Percentiles rank a stretch among this genome's conserved stretches.
Conservation (phyloP, 1,140 invertebrate species). For the Hycleus phaleratus region DNA sequence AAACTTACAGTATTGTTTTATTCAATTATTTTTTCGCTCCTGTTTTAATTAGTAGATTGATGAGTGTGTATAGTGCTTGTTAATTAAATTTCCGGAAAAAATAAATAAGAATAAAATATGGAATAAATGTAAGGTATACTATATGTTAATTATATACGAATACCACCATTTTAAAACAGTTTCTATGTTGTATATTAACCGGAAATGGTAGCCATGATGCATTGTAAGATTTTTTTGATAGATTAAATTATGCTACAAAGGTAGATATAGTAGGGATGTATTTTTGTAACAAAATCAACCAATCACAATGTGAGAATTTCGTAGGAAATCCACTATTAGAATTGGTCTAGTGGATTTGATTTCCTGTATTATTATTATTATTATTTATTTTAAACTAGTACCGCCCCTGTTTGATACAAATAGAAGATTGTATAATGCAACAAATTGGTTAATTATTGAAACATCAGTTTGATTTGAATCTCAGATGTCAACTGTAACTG, state of each 20-base stretch:
- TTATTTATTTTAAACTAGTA: too few relatives aligned
- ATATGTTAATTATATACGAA: not conserved
- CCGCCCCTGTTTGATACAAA: too few relatives aligned
- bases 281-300: slow-evolving; percentile 5
- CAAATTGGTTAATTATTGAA: too few relatives aligned
- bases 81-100: slow-evolving; percentile 14
- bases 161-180: slow-evolving; percentile 5
- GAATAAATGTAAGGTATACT: too few relatives aligned
- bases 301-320: slow-evolving; percentile 6
- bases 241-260: not conserved
- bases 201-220: slow-evolving; percentile 17
- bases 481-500: too few relatives aligned
- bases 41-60: slow-evolving; percentile 13
- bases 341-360: not conserved
- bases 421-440: too few relatives aligned
- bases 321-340: slow-evolving; percentile 9
- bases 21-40: too few relatives aligned
- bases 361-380: too few relatives aligned
- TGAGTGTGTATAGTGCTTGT: not conserved
- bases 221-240: slow-evolving; percentile 7
- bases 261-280: not conserved
- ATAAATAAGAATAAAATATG: not conserved
- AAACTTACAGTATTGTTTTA: too few relatives aligned
- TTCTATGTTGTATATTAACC: not conserved
- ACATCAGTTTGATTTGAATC: too few relatives aligned